A percentile compares a stretch with the other conserved stretches of the same genome.
Evolutionary conservation across 2,797 vertebrate species (phyloP).

Genomic region (Anolis apletophallus): DNA sequence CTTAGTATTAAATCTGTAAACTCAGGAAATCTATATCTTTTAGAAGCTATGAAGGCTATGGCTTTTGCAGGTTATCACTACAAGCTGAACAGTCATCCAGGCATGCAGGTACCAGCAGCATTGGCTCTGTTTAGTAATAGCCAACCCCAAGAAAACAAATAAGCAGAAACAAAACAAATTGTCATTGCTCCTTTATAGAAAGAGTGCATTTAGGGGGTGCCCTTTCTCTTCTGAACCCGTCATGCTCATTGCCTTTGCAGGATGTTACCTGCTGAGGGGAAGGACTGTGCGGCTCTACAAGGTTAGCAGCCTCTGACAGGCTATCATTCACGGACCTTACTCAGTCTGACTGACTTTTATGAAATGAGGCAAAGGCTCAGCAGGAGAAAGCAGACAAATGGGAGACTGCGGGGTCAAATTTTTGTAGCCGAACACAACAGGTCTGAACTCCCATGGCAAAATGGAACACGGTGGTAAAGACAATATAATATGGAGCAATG

Average conservation of each 20-base stretch:
- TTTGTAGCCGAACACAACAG: constrained; percentile 42
- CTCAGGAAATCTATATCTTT: constrained; percentile 29
- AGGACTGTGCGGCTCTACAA: not conserved
- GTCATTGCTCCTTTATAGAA: not conserved
- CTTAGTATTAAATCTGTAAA: not conserved
- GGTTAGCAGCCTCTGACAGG: not conserved
- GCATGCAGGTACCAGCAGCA: not conserved
- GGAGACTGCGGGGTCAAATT: constrained; percentile 50
- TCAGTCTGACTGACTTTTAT: constrained; percentile 34
- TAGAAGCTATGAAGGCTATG: not conserved
- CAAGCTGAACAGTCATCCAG: fast-evolving
- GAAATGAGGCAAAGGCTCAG: constrained; percentile 62
- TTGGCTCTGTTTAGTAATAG: not conserved
- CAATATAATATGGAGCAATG: constrained; percentile 52
- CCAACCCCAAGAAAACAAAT: not conserved
- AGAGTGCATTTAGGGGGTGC: constrained; percentile 4
- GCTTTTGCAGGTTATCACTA: not conserved
- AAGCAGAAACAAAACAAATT: not conserved
- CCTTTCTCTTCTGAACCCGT: not conserved
- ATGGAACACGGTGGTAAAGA: constrained; percentile 45
- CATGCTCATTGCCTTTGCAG: fast-evolving
- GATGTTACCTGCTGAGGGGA: constrained; percentile 13
- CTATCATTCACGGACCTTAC: not conserved
- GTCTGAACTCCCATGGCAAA: constrained; percentile 24
- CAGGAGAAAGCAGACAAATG: constrained; percentile 59